These are phyloP conservation scores for Deilephila porcellus DNA, from an alignment of 2,888 invertebrate genomes.

Conservation along the genomic window DNA sequence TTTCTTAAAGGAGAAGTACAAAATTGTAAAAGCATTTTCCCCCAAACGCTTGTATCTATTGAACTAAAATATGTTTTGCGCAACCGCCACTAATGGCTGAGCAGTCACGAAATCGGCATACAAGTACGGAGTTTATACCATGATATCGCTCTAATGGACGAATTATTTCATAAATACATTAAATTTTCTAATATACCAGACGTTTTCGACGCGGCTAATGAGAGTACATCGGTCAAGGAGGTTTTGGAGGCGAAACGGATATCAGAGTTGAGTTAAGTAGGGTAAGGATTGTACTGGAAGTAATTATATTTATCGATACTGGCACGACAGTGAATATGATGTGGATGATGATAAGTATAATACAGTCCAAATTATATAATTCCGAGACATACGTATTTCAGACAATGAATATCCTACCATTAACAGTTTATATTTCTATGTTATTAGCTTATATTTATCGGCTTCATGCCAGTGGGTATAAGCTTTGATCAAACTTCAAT, in stretches of 20 bases:
- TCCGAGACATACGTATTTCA: too few species aligned
- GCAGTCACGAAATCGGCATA: constrained; percentile 60
- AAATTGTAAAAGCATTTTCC: constrained; percentile 49
- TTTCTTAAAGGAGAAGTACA: constrained; percentile 34
- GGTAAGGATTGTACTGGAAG: not conserved
- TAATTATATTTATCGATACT: not conserved
- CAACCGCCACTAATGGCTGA: constrained; percentile 56
- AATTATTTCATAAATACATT: constrained; percentile 56
- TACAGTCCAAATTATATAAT: too few species aligned
- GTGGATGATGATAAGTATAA: too few species aligned
- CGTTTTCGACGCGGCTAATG: constrained; percentile 27
- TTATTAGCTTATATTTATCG: too few species aligned
- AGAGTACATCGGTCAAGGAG: constrained; percentile 18
- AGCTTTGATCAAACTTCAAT: too few species aligned
- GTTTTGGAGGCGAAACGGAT: not conserved
- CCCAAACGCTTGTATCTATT: constrained; percentile 53
- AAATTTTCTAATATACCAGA: constrained; percentile 23
- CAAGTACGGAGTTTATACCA: constrained; percentile 45
- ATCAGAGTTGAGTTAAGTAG: not conserved
- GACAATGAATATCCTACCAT: too few species aligned
- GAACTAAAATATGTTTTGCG: constrained; percentile 57
- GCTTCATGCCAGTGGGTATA: too few species aligned
- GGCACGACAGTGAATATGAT: not conserved
- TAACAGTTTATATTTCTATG: too few species aligned
- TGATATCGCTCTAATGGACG: constrained; percentile 53